Base-by-base conservation (phyloP, 2,113 vertebrate genomes). In the Henicopernis longicauda region DNA sequence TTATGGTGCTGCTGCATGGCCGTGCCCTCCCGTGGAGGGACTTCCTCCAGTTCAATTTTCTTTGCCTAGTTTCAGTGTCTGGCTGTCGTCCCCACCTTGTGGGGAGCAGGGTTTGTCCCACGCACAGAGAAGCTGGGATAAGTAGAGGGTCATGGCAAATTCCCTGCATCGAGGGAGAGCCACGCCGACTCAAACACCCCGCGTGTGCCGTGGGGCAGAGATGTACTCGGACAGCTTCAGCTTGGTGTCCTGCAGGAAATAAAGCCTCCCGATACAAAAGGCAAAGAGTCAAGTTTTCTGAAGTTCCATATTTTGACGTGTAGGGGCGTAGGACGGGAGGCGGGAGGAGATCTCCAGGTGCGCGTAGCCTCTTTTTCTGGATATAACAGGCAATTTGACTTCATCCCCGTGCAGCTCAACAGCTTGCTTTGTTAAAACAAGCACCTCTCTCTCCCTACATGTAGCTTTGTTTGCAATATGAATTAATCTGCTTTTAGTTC, bases 91-190 rank as follows among this genome's bases (percentile, higher is more conserved):
- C 23, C 3, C 5, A 8, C 69, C 47, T 14, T 2, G 40, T 0
- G 0, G 31, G 72, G 27, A 32, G 9, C 0, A 1, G 34, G 80
- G 16, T 52, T 63, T 49, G 11, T 54, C 29, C 92, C 38, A 1
- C 7, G 5, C 44, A 0, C 1, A 0, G 80, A 31, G 40, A 4
- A 8, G 13, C 3, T 0, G 2, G 63, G 74, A 58, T 42, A 34
- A 20, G 0, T 3, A 2, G 34, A 12, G 34, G 62, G 3, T 71
- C 32, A 2, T 1, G 0, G 26, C 40, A 44, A 71, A 42, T 63
- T 32, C 55, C 65, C 50, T 42, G 76, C 40, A 0, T 2, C 1
- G 21, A 49, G 63, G 54, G 7, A 36, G 10, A 73, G 29, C 73
- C 63, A 1, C 0, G 0, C 7, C 3, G 4, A 6, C 54, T 49